Evolutionary conservation across 2,888 invertebrate species (phyloP).

Genomic region (Coenonympha arcania): DNA sequence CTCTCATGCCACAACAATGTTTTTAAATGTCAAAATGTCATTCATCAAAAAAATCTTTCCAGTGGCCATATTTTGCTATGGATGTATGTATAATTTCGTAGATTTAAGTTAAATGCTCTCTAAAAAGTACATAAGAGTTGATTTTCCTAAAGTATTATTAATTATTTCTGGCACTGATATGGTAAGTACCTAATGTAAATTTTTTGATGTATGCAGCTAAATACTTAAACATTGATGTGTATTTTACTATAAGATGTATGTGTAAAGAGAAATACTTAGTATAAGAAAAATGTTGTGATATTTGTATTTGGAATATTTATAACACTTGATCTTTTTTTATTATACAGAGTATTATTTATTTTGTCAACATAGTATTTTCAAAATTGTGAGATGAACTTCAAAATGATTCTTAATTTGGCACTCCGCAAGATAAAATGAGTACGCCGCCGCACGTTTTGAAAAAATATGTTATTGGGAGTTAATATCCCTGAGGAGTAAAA

Average conservation of each 20-base stretch:
- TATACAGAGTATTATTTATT: constrained; percentile 1
- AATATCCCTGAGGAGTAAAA: no score
- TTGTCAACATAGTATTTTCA: no score
- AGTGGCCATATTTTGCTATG: constrained; percentile 61
- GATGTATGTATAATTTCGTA: constrained; percentile 36
- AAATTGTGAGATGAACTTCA: no score
- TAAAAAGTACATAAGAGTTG: constrained; percentile 31
- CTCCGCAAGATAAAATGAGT: no score
- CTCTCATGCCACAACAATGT: background rate
- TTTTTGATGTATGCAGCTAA: constrained; percentile 47
- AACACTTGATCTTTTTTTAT: constrained; percentile 34
- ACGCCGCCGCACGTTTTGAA: no score
- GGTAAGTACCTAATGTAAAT: constrained; percentile 48
- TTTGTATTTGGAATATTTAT: constrained; percentile 74
- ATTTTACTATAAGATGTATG: constrained; percentile 58
- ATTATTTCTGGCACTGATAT: constrained; percentile 49
- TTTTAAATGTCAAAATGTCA: no score
- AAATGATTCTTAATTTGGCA: no score
- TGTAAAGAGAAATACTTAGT: constrained; percentile 65
- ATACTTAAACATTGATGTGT: constrained; percentile 65
- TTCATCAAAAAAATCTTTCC: constrained; percentile 40
- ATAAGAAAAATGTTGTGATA: constrained; percentile 73
- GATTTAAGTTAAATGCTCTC: constrained; percentile 46
- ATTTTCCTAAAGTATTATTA: constrained; percentile 31
- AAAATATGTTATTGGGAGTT: no score